Conservation (phyloP, 2,113 vertebrate species). For the Cololabis saira region DNA sequence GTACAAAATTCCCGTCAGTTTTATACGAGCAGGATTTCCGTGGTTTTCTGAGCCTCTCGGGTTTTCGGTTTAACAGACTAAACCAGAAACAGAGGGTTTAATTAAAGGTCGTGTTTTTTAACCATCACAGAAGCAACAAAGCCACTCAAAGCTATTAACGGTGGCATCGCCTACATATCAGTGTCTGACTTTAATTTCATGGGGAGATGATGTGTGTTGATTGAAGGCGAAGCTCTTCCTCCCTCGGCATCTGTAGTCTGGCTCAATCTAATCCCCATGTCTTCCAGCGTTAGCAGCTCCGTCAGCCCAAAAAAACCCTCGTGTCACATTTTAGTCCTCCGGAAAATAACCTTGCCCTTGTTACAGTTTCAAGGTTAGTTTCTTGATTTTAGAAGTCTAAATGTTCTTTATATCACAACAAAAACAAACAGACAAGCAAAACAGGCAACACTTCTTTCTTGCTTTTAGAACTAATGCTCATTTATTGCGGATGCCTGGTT, state of each 20-base stretch:
- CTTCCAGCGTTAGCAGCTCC: slow-evolving; percentile 8
- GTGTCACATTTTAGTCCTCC: background rate
- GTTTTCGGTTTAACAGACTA: background rate
- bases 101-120: background rate
- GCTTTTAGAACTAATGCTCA: background rate
- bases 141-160: no score
- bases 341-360: background rate
- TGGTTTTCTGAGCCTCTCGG: background rate
- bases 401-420: background rate
- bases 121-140: background rate
- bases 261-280: background rate
- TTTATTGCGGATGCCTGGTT: slow-evolving; percentile 7
- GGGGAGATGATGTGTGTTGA: no score
- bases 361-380: background rate
- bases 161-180: no score
- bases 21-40: background rate
- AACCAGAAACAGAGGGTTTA: background rate
- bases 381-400: background rate
- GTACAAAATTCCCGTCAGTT: background rate
- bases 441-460: background rate
- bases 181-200: no score
- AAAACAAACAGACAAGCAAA: slow-evolving; percentile 5
- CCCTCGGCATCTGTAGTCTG: background rate
- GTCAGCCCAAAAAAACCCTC: background rate
- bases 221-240: background rate